phyloP scores from a whole-genome alignment of 2,888 invertebrate species.

The Smittia sp. region DNA sequence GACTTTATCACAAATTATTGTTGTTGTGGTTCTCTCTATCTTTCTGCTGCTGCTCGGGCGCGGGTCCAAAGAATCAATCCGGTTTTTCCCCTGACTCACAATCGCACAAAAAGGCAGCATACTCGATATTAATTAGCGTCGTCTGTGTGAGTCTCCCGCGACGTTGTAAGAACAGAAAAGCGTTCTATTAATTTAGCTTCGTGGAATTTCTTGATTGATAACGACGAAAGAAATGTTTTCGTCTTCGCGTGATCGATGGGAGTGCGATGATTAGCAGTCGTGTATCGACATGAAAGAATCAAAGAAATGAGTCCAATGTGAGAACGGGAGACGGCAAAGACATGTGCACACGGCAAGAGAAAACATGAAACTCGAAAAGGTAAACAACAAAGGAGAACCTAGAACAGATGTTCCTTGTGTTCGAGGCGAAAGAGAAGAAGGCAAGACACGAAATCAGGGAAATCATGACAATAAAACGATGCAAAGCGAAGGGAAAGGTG shows the following conservation, averaged over 20 bases:
- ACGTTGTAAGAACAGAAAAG: neutral
- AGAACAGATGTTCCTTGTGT: slow-evolving; percentile 38
- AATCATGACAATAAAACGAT: neutral
- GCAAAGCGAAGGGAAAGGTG: slow-evolving; percentile 14
- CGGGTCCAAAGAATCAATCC: slow-evolving; percentile 1
- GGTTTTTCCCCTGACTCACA: slow-evolving; percentile 12
- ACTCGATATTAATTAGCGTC: neutral
- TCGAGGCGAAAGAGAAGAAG: neutral
- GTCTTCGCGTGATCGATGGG: neutral
- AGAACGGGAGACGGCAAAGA: neutral
- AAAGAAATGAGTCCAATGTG: neutral
- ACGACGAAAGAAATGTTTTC: neutral
- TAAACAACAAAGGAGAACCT: slow-evolving; percentile 36
- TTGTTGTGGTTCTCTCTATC: neutral
- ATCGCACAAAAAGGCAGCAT: neutral
- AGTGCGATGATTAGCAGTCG: too few species aligned
- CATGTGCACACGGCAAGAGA: slow-evolving; percentile 24
- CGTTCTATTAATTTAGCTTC: neutral
- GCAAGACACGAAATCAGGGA: slow-evolving; percentile 14
- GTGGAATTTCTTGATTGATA: neutral
- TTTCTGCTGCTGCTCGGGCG: neutral
- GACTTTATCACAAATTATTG: neutral
- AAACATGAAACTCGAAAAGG: neutral
- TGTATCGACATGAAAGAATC: neutral
- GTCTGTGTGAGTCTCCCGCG: neutral